A percentile compares a stretch with the other conserved stretches of the same genome.
Conservation (phyloP, 2,888 invertebrate species). For the Synanthedon myopaeformis region DNA sequence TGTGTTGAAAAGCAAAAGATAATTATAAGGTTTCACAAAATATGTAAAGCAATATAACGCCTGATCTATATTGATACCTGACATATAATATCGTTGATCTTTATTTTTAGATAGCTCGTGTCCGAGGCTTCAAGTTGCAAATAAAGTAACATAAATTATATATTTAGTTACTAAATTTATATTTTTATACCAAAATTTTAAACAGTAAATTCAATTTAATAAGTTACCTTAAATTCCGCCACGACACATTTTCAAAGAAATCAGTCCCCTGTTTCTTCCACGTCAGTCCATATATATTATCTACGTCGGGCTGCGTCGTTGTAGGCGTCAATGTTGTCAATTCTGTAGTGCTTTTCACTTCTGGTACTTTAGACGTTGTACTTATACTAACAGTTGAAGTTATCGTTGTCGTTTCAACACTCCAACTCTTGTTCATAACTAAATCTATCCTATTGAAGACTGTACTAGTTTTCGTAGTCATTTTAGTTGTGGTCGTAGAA, state of each 20-base stretch:
- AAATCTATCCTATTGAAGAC: slow-evolving; percentile 62
- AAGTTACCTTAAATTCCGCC: slow-evolving; percentile 55
- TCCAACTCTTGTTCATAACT: slow-evolving; percentile 66
- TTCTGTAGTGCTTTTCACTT: slow-evolving; percentile 33
- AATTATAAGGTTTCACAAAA: too few species aligned
- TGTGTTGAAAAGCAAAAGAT: too few species aligned
- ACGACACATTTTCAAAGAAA: slow-evolving; percentile 46
- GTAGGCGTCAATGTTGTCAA: slow-evolving; percentile 26
- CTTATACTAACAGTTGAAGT: slow-evolving; percentile 59
- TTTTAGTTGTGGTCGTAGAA: slow-evolving; percentile 47
- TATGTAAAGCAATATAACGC: too few species aligned
- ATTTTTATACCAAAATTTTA: too few species aligned
- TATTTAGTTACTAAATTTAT: too few species aligned
- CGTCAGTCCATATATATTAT: slow-evolving; percentile 56
- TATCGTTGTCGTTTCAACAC: slow-evolving; percentile 58
- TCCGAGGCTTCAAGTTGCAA: too few species aligned
- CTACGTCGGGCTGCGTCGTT: slow-evolving; percentile 34
- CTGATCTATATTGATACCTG: too few species aligned
- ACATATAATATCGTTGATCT: too few species aligned
- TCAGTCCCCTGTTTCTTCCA: slow-evolving; percentile 65
- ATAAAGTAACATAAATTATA: too few species aligned
- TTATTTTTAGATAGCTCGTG: too few species aligned
- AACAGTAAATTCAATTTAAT: too few species aligned
- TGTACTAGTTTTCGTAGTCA: slow-evolving; percentile 55
- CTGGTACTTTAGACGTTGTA: slow-evolving; percentile 38